A percentile compares a stretch with the other conserved stretches of the same genome.
These are phyloP conservation scores for Linyphia triangularis DNA, from an alignment of 2,888 invertebrate genomes.

Conservation along the genomic window DNA sequence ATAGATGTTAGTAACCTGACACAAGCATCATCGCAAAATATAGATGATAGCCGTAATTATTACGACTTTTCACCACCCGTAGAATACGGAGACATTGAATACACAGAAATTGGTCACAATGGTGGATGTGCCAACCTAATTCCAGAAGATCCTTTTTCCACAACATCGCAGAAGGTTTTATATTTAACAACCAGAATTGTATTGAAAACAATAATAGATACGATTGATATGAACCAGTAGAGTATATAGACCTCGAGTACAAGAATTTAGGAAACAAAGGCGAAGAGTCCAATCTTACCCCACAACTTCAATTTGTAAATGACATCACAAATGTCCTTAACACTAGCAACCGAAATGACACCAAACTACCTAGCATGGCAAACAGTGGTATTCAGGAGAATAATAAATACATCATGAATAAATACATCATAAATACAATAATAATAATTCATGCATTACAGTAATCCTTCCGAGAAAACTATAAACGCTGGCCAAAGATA, in stretches of 20 bases:
- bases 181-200: too few relatives aligned
- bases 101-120: background rate
- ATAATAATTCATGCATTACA: background rate
- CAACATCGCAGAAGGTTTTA: too few relatives aligned
- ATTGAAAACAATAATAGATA: too few relatives aligned
- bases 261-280: too few relatives aligned
- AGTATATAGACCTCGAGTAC: too few relatives aligned
- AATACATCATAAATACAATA: too few relatives aligned
- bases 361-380: background rate
- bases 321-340: background rate
- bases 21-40: background rate
- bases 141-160: too few relatives aligned
- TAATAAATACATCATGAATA: background rate
- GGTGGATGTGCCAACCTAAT: background rate
- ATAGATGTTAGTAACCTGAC: background rate
- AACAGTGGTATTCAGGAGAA: background rate
- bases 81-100: background rate
- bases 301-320: too few relatives aligned
- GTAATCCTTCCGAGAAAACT: too few relatives aligned
- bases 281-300: too few relatives aligned
- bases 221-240: too few relatives aligned
- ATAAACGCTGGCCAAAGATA: too few relatives aligned
- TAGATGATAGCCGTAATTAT: background rate
- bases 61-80: background rate
- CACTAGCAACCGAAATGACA: background rate